Base-by-base conservation (phyloP, 2,113 vertebrate genomes). In the Sylvietta virens region DNA sequence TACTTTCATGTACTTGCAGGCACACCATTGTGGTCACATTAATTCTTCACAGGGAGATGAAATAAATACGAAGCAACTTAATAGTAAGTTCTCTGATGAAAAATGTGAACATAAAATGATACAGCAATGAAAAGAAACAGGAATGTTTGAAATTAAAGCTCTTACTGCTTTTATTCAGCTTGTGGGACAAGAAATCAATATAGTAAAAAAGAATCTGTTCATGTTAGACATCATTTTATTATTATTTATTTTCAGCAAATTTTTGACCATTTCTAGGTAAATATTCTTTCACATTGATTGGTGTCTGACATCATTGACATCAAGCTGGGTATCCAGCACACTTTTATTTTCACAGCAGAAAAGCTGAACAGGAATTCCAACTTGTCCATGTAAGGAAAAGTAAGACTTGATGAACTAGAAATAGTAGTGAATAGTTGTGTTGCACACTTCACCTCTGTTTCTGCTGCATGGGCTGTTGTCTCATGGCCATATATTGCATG, bases 401-500 rank as follows among this genome's bases (percentile, higher is more conserved):
- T 30, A 81, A 88, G 15, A 30, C 7, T 16, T 60, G 58, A 86
- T 37, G 48, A 54, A 76, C 4, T 14, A 69, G 22, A 79, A 88
- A 48, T 26, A 51, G 28, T 14, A 71, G 4, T 54, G 44, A 42
- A 3, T 39, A 66, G 4, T 28, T 7, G 23, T n/a, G 22, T 44
- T 44, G 70, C 74, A 69, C 53, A 66, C 60, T 83, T 77, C 96
- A 98, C 98, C 98, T 98, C 96, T 98, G 98, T 92, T 98, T 98
- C 96, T 98, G 98, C 76, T 98, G 98, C 98, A 98, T 98, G 96
- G 98, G 98, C 73, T 98, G 98, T 15, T 98, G 98, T 94, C 98
- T 97, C 98, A 98, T 98, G 88, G 98, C 98, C 98, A 98, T 98
- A 93, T 98, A 98, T 97, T 98, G 98, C 98, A 98, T 98, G 96